Percentiles rank a stretch among this genome's conserved stretches.
These are phyloP conservation scores for Alsophila aescularia DNA, from an alignment of 2,888 invertebrate genomes.

Conservation along the genomic window DNA sequence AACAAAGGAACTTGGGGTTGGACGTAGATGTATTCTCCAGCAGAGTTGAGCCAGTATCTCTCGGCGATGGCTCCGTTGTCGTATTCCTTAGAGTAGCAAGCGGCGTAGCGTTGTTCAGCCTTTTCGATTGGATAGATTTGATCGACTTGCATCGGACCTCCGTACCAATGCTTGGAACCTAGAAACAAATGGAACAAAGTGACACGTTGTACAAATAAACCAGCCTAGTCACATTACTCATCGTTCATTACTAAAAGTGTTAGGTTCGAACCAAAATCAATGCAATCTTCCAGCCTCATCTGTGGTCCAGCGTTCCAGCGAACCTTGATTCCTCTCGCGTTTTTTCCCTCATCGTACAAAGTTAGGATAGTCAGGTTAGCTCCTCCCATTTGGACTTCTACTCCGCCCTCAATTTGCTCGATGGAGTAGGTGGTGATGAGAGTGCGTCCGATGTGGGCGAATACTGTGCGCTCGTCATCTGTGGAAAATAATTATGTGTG, in stretches of 20 bases:
- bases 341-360: slow-evolving; percentile 50
- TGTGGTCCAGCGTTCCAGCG: slow-evolving; percentile 59
- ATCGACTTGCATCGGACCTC: slow-evolving; percentile 85
- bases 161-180: slow-evolving; percentile 86
- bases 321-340: slow-evolving; percentile 66
- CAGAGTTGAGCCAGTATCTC: slow-evolving; percentile 89
- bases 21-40: slow-evolving; percentile 87
- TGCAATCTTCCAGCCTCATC: slow-evolving; percentile 76
- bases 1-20: slow-evolving; percentile 87
- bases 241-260: not conserved
- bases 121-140: slow-evolving; percentile 87
- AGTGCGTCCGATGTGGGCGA: slow-evolving; percentile 70
- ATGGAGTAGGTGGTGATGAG: slow-evolving; percentile 54
- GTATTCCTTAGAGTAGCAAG: slow-evolving; percentile 81
- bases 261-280: slow-evolving; percentile 67
- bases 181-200: not conserved
- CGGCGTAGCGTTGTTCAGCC: slow-evolving; percentile 74
- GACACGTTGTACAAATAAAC: not conserved
- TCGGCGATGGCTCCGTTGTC: slow-evolving; percentile 86
- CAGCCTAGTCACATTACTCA: too few relatives aligned
- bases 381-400: slow-evolving; percentile 55
- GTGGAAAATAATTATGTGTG: slow-evolving; percentile 6
- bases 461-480: slow-evolving; percentile 50
- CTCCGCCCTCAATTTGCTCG: slow-evolving; percentile 62
- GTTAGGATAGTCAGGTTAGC: slow-evolving; percentile 64